Percentiles rank a stretch among this genome's conserved stretches.
These are phyloP conservation scores for Ophion ellenae DNA, from an alignment of 2,888 invertebrate species.

Conservation along the genomic window DNA sequence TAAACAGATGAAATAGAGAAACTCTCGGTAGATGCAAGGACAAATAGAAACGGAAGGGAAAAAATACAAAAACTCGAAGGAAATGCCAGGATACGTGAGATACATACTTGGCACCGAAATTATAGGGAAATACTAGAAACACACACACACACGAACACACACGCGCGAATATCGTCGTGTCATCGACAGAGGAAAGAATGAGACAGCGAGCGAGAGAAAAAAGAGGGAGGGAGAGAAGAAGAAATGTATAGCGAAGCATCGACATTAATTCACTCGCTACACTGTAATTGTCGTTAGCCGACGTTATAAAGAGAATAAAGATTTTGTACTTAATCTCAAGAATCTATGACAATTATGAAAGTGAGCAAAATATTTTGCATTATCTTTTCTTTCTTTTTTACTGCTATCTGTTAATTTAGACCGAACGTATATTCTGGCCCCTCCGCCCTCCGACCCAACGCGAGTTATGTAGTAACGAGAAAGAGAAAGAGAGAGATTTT, in stretches of 20 bases:
- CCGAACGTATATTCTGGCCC: conserved; percentile 57
- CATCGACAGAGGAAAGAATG: conserved; percentile 9
- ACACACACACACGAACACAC: conserved; percentile 24
- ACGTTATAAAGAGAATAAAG: conserved; percentile 61
- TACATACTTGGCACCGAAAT: conserved; percentile 34
- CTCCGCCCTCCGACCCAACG: background rate
- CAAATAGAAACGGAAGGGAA: conserved; percentile 8
- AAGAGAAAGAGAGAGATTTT: conserved; percentile 3
- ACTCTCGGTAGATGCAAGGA: conserved; percentile 55
- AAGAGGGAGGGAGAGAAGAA: conserved; percentile 25
- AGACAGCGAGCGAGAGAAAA: background rate
- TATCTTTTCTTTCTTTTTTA: conserved; percentile 48
- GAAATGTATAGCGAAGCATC: conserved; percentile 54
- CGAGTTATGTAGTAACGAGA: conserved; percentile 45
- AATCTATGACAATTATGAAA: conserved; percentile 57
- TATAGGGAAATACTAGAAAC: conserved; percentile 44
- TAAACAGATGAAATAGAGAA: conserved; percentile 63
- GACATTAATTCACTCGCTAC: conserved; percentile 58
- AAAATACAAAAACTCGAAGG: conserved; percentile 40
- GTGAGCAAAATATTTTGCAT: conserved; percentile 50
- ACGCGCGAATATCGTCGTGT: conserved; percentile 37
- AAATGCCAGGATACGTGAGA: conserved; percentile 46
- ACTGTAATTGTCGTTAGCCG: conserved; percentile 58
- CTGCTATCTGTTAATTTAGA: conserved; percentile 26
- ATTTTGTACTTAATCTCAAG: conserved; percentile 72